Conservation (phyloP, 2,888 invertebrate species). For the Hartigia nigra region DNA sequence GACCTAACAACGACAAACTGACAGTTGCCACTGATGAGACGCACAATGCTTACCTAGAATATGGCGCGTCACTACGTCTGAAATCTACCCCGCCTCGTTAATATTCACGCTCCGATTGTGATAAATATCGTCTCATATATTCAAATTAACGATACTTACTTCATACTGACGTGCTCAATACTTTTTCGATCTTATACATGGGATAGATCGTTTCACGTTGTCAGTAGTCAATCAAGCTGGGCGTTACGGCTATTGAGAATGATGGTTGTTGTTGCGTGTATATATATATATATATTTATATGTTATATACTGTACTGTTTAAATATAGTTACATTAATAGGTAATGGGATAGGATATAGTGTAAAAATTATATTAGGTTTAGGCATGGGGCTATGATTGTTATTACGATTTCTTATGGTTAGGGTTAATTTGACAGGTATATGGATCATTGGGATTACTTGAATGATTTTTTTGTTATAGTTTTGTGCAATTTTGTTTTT, state of each 20-base stretch:
- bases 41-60: constrained; percentile 11
- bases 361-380: too few species aligned
- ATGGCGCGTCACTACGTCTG: constrained; percentile 2
- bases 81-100: constrained; percentile 9
- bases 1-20: constrained; percentile 11
- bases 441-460: neutral
- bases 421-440: neutral
- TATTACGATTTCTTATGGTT: neutral
- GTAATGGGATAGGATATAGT: neutral
- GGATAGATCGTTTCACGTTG: neutral
- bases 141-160: constrained; percentile 24
- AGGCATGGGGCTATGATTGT: neutral
- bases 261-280: constrained; percentile 8
- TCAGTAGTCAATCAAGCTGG: constrained; percentile 18
- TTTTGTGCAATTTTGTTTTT: neutral
- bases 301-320: neutral
- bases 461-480: neutral
- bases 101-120: constrained; percentile 6
- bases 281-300: neutral
- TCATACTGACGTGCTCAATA: constrained; percentile 11
- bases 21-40: constrained; percentile 20
- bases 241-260: constrained; percentile 13
- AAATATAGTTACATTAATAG: neutral
- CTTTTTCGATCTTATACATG: constrained; percentile 9
- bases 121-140: constrained; percentile 22